Percentiles rank a stretch among this genome's conserved stretches.
These are phyloP conservation scores for Dryobates pubescens DNA, from an alignment of 2,797 vertebrate species.

Conservation along the genomic window DNA sequence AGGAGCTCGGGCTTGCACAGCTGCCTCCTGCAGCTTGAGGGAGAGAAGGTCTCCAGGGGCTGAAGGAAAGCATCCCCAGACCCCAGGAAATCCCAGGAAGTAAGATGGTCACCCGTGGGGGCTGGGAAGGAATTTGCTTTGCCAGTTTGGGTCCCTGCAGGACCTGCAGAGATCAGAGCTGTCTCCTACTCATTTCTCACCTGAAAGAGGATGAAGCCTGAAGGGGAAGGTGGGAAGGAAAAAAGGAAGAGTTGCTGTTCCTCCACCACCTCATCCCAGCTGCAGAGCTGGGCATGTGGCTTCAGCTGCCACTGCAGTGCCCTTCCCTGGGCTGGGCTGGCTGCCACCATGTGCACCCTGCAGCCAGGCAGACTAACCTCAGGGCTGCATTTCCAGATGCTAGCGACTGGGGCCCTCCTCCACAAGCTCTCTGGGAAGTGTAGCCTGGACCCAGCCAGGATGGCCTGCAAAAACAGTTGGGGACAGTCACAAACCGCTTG, in stretches of 20 bases:
- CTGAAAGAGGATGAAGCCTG: rapidly evolving
- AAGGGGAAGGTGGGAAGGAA: background rate
- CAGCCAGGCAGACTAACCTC: background rate
- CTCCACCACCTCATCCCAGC: background rate
- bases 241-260: background rate
- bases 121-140: background rate
- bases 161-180: background rate
- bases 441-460: rapidly evolving
- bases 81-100: no score
- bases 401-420: background rate
- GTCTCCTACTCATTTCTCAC: background rate
- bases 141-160: background rate
- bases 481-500: background rate
- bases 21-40: background rate
- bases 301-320: background rate
- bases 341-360: rapidly evolving
- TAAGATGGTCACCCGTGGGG: no score
- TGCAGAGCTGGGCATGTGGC: background rate
- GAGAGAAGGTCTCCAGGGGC: no score
- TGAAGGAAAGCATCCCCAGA: no score
- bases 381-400: background rate
- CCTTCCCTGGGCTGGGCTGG: background rate
- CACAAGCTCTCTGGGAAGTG: background rate
- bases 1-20: background rate
- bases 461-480: background rate